Conservation (phyloP, 2,888 invertebrate genomes). For the Mythimna ferrago region DNA sequence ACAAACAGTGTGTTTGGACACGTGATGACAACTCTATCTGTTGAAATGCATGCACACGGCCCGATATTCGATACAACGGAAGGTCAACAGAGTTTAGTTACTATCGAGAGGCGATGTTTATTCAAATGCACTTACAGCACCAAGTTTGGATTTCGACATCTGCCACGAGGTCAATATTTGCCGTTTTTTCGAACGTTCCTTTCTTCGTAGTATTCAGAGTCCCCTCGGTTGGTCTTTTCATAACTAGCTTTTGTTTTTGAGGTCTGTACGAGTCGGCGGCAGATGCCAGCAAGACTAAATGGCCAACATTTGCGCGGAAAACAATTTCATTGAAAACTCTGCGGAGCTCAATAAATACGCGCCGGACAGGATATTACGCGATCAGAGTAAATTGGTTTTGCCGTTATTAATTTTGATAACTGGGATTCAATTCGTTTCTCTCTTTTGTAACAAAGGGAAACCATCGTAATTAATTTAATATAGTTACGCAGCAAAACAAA, state of each 20-base stretch:
- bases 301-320: slow-evolving; percentile 72
- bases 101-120: slow-evolving; percentile 87
- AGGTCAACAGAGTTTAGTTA: slow-evolving; percentile 87
- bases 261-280: slow-evolving; percentile 48
- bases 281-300: slow-evolving; percentile 62
- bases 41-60: slow-evolving; percentile 68
- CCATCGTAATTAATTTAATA: slow-evolving; percentile 88
- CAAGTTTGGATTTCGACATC: slow-evolving; percentile 88
- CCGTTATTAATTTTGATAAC: slow-evolving; percentile 90
- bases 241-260: slow-evolving; percentile 71
- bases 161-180: slow-evolving; percentile 90
- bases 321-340: slow-evolving; percentile 79
- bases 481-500: slow-evolving; percentile 82
- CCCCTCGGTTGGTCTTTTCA: slow-evolving; percentile 74
- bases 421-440: slow-evolving; percentile 90
- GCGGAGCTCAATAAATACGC: slow-evolving; percentile 79
- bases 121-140: slow-evolving; percentile 88
- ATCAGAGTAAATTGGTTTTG: slow-evolving; percentile 87
- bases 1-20: slow-evolving; percentile 77
- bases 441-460: slow-evolving; percentile 90
- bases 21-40: slow-evolving; percentile 85
- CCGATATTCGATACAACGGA: slow-evolving; percentile 84
- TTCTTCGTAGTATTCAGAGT: slow-evolving; percentile 73
- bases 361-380: slow-evolving; percentile 87
- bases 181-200: slow-evolving; percentile 81